Conservation (phyloP, 1,140 invertebrate species). For the Magallana gigas region DNA sequence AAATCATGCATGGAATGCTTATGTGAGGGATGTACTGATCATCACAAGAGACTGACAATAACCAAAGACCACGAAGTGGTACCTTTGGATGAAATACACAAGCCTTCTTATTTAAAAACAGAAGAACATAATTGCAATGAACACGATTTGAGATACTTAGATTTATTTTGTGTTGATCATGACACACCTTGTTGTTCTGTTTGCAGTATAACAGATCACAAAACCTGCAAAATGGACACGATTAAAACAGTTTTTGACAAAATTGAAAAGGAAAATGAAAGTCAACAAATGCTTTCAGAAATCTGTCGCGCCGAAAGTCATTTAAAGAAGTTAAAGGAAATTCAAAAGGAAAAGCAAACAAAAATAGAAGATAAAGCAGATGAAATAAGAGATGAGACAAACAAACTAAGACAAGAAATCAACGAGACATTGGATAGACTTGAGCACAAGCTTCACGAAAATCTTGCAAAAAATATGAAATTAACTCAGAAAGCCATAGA, state of each 20-base stretch:
- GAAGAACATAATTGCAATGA: background rate
- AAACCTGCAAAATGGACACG: background rate
- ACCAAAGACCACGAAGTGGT: background rate
- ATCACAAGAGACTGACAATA: background rate
- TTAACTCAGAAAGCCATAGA: background rate
- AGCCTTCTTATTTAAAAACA: background rate
- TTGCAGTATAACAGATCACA: background rate
- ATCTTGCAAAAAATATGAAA: background rate
- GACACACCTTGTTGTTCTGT: background rate
- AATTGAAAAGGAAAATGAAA: background rate
- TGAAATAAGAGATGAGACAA: constrained; percentile 1
- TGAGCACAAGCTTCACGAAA: background rate
- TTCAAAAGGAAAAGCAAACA: background rate
- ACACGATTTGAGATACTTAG: background rate
- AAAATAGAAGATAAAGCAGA: background rate
- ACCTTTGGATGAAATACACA: background rate
- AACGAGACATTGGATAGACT: background rate
- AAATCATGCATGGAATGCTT: background rate
- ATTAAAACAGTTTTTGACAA: background rate
- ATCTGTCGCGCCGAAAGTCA: background rate
- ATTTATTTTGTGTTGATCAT: background rate
- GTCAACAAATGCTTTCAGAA: background rate
- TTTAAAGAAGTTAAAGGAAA: background rate
- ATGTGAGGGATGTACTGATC: background rate
- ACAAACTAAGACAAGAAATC: background rate